Conservation (phyloP, 2,113 vertebrate species). For the Psammodynastes pulverulentus region DNA sequence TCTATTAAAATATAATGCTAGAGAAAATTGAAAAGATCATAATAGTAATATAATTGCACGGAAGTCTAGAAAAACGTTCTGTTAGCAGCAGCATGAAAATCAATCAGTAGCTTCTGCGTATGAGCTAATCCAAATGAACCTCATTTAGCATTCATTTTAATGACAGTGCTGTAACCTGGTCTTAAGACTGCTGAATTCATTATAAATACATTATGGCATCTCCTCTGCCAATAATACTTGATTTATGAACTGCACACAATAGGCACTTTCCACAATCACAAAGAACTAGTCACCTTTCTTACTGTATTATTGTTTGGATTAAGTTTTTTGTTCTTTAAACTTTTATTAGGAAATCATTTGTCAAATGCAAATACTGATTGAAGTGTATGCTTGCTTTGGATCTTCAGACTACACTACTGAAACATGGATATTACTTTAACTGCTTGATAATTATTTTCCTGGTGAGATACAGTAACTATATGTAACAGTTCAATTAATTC, state of each 20-base stretch:
- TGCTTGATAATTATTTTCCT: not conserved
- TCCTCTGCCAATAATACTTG: slow-evolving; percentile 40
- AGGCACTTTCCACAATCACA: slow-evolving; percentile 34
- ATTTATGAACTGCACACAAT: slow-evolving; percentile 49
- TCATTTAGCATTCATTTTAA: slow-evolving; percentile 55
- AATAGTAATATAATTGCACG: slow-evolving; percentile 53
- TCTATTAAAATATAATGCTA: slow-evolving; percentile 54
- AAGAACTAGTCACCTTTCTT: slow-evolving; percentile 27
- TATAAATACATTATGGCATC: slow-evolving; percentile 22
- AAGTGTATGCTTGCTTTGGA: not conserved
- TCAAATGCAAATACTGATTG: not conserved
- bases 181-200: slow-evolving; percentile 43
- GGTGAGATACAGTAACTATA: not conserved
- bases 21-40: slow-evolving; percentile 5
- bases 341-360: not conserved
- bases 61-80: slow-evolving; percentile 47
- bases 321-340: not conserved
- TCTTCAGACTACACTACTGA: not conserved
- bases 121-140: slow-evolving; percentile 43
- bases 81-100: slow-evolving; percentile 57
- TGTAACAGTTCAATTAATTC: not conserved
- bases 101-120: slow-evolving; percentile 25
- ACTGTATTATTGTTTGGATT: slow-evolving; percentile 21
- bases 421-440: not conserved
- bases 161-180: slow-evolving; percentile 38